These are phyloP conservation scores for Fringilla coelebs DNA, from an alignment of 2,797 vertebrate species.

Conservation along the genomic window DNA sequence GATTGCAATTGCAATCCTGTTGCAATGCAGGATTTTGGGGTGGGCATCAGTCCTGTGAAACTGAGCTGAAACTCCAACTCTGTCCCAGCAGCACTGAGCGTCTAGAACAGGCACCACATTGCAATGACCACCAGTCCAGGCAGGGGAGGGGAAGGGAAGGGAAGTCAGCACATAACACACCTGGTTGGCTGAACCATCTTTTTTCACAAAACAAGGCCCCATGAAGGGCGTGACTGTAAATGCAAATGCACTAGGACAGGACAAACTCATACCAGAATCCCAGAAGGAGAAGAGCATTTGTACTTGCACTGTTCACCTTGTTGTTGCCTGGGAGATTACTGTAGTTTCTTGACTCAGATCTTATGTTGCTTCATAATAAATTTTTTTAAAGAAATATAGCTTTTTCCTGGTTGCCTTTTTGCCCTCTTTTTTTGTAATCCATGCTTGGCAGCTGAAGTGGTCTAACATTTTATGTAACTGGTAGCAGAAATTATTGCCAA, in stretches of 20 bases:
- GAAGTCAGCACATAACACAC: background rate
- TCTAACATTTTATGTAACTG: conserved; percentile 1
- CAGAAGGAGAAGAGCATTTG: background rate
- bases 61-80: conserved; percentile 4
- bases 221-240: background rate
- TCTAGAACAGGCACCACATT: background rate
- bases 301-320: background rate
- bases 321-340: conserved; percentile 3
- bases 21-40: background rate
- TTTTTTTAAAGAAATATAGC: background rate
- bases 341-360: conserved; percentile 2
- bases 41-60: background rate
- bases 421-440: background rate
- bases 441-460: background rate
- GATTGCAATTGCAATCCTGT: too few relatives aligned
- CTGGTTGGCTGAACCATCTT: background rate
- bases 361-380: background rate
- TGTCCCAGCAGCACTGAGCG: background rate
- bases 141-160: background rate
- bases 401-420: background rate
- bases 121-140: background rate
- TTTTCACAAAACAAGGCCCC: background rate
- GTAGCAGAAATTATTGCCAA: conserved; percentile 36
- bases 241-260: background rate
- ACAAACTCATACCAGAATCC: background rate